Evolutionary conservation across 2,888 invertebrate species (phyloP), one percentile per base, ranked within the genome.

Genomic region (Heliconius hortense): DNA sequence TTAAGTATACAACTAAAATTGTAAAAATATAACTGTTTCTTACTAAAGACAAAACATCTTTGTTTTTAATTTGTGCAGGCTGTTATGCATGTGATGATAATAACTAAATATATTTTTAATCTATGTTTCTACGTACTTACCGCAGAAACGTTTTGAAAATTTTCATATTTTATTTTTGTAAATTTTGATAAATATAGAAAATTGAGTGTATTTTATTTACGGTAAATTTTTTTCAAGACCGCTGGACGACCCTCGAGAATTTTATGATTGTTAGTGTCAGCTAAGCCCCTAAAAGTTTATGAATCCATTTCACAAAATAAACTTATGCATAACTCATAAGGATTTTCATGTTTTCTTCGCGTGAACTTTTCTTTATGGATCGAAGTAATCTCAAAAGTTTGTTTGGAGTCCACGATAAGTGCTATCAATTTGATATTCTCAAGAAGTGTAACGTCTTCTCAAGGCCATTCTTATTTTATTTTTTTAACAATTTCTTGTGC

Each of bases 301-400:
- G 43, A 71, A 71, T 71, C 71, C 62, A 71, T 71, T 71, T 71
- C 60, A 71, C 35, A 21, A 62, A 71, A 71, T 71, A 71, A 71
- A 60, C 71, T 71, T 62, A 62, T 71, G 71, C 71, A 71, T 62
- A 62, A 71, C 71, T 71, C 39, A 43, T 62, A 71, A 71, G 26
- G 18, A 60, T 62, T 71, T 59, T 71, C 71, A 62, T 60, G 71
- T 62, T 71, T 60, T 60, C 71, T 71, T 39, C 21, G 43, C 39
- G 71, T 60, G 11, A 60, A 43, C 11, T 71, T 71, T 71, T 71
- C 68, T 71, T 62, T 71, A 62, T 43, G 39, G 21, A 60, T 39
- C 60, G 60, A 43, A 71, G 62, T 26, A 62, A 60, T 28, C 31
- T 4, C 53, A 8, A 69, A 56, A 31, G 10, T 28, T 28, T 24